Conservation (phyloP, 1,140 invertebrate genomes). For the Drosophila nigromelanica region DNA sequence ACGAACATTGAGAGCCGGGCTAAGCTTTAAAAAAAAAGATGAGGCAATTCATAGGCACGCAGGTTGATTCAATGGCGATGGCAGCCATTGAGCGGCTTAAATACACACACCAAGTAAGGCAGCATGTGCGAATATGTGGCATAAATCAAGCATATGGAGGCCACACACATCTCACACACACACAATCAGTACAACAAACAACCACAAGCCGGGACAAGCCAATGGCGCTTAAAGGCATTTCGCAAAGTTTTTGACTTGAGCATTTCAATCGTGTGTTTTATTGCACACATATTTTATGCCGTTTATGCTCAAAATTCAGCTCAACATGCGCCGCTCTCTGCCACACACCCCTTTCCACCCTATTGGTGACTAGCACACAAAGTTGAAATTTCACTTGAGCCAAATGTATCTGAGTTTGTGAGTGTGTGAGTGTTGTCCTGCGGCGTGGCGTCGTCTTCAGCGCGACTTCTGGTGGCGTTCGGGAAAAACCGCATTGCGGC, state of each 20-base stretch:
- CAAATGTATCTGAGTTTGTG: slow-evolving; percentile 27
- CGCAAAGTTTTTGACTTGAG: slow-evolving; percentile 78
- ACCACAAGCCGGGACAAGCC: slow-evolving; percentile 34
- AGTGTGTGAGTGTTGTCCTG: slow-evolving; percentile 50
- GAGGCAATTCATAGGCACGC: slow-evolving; percentile 69
- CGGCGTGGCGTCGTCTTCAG: slow-evolving; percentile 48
- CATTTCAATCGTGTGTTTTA: slow-evolving; percentile 82
- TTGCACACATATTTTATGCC: slow-evolving; percentile 82
- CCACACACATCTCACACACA: slow-evolving; percentile 21
- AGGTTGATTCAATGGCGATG: slow-evolving; percentile 68
- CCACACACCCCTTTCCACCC: slow-evolving; percentile 1
- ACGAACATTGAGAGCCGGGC: slow-evolving; percentile 34
- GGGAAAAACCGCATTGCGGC: slow-evolving; percentile 79
- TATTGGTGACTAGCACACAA: slow-evolving; percentile 23
- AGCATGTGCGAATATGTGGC: slow-evolving; percentile 56
- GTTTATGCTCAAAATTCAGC: slow-evolving; percentile 80
- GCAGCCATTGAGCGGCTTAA: slow-evolving; percentile 72
- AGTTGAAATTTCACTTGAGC: slow-evolving; percentile 53
- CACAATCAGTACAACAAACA: slow-evolving; percentile 2
- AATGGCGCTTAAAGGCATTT: slow-evolving; percentile 79
- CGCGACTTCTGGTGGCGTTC: slow-evolving; percentile 62
- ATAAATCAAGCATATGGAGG: slow-evolving; percentile 68
- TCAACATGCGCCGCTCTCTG: slow-evolving; percentile 52
- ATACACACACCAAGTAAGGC: slow-evolving; percentile 40
- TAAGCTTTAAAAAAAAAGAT: slow-evolving; percentile 63